phyloP scores from a whole-genome alignment of 2,113 vertebrate species.

The Lonchura striata region DNA sequence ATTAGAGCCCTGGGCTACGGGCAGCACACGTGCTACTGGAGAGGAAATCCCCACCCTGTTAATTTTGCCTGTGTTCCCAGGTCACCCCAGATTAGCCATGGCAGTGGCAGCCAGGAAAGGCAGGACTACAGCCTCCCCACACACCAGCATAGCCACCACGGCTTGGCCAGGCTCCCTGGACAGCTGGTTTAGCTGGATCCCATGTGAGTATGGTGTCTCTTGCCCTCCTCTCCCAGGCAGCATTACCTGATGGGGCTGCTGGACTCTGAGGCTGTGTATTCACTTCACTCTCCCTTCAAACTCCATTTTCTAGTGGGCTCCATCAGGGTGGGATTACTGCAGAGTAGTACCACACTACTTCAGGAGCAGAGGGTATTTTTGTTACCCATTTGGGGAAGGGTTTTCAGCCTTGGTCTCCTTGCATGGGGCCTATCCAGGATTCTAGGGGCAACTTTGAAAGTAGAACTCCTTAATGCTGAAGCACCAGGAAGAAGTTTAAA shows the following conservation, averaged over 20 bases:
- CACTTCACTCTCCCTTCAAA: background rate
- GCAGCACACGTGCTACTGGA: background rate
- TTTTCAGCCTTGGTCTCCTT: background rate
- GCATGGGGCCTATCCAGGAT: background rate
- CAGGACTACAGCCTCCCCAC: background rate
- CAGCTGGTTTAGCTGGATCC: conserved; percentile 70
- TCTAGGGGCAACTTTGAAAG: background rate
- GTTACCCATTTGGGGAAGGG: background rate
- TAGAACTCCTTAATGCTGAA: background rate
- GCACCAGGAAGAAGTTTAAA: background rate
- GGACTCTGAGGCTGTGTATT: background rate
- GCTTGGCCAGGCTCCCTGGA: background rate
- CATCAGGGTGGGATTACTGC: background rate
- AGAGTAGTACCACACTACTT: accelerated
- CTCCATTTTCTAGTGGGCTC: background rate
- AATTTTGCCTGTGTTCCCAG: background rate
- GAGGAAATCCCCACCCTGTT: background rate
- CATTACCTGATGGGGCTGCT: accelerated
- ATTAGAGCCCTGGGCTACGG: background rate
- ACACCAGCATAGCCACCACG: background rate
- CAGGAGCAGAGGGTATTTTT: background rate
- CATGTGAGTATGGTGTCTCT: conserved; percentile 66
- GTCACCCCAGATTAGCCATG: background rate
- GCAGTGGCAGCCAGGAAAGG: background rate
- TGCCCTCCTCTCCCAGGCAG: background rate